Evolutionary conservation across 2,797 vertebrate genomes (phyloP), one percentile per base, ranked within the genome.

Genomic region (Peromyscus aztecus): DNA sequence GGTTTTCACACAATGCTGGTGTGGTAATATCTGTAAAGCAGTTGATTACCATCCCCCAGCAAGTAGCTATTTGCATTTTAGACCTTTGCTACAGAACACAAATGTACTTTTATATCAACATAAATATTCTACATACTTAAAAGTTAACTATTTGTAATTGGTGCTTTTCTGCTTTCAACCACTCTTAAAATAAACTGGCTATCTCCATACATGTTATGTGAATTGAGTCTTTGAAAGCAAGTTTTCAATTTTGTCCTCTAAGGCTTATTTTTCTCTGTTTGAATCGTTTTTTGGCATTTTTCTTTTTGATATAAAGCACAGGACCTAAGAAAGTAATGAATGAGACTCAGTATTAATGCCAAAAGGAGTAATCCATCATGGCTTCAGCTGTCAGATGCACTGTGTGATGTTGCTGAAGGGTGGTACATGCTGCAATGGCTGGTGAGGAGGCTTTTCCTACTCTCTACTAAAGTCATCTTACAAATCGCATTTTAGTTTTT

Each of bases 241-340:
- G 61, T 94, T 78, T 85, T 24, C 37, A 88, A 5, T 71, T 23
- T 83, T 89, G 29, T 84, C 40, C 7, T 92, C 0, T 17, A 61
- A 43, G 27, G 3, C 57, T 69, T 37, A n/a, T 73, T 55, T 80
- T 46, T 85, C 23, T 75, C 67, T 91, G 63, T 95, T 81, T 78
- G 46, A 94, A 95, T 82, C 89, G 92, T 88, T 92, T 46, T 94
- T 92, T n/a, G 49, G 10, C 85, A 95, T 96, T 96, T 94, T 75
- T 95, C 95, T 94, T 94, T 97, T 95, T 96, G 29, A 95, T 93
- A 89, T 92, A 93, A 95, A 94, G 3, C 83, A 81, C 77, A 24
- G 24, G 91, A 90, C n/a, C 59, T 73, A 87, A 82, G 49, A 93
- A 95, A 95, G 8, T 95, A 97, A 97, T 85, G 40, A 94, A 95